Percentiles rank a stretch among this genome's conserved stretches.
Evolutionary conservation across 2,888 invertebrate genomes (phyloP).

Genomic region (Harpalus rufipes): DNA sequence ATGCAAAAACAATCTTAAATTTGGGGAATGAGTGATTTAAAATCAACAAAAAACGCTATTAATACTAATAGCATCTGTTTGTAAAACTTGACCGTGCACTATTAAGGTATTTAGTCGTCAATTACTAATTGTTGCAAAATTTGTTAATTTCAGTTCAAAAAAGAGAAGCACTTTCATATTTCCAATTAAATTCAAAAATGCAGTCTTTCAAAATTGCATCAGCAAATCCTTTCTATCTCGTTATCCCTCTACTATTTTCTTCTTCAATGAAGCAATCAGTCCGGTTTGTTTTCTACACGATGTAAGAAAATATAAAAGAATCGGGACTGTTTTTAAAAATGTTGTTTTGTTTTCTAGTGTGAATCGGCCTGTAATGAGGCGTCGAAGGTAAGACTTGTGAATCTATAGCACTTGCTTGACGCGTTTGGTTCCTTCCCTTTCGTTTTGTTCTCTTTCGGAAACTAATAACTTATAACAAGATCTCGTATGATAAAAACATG

Average conservation of each 20-base stretch:
- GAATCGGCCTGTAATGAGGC: constrained; percentile 68
- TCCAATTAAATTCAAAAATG: not conserved
- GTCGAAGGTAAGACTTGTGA: constrained; percentile 68
- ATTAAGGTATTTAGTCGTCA: too few species aligned
- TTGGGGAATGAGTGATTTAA: too few species aligned
- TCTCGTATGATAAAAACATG: constrained; percentile 66
- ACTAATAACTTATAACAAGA: constrained; percentile 69
- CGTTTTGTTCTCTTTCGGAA: constrained; percentile 68
- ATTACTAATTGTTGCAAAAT: too few species aligned
- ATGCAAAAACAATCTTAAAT: too few species aligned
- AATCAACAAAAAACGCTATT: too few species aligned
- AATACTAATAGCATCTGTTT: too few species aligned
- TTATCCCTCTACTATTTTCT: too few species aligned
- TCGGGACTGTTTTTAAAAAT: constrained; percentile 30
- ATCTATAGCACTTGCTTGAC: constrained; percentile 63
- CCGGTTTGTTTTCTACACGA: not conserved
- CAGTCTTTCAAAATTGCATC: not conserved
- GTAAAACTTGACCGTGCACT: too few species aligned
- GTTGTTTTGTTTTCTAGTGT: constrained; percentile 56
- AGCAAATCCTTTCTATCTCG: not conserved
- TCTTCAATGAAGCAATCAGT: not conserved
- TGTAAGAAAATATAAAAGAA: not conserved
- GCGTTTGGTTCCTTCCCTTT: constrained; percentile 65
- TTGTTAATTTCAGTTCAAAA: too few species aligned
- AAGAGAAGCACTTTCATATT: not conserved